A percentile compares a stretch with the other conserved stretches of the same genome.
phyloP scores from a whole-genome alignment of 2,113 vertebrate genomes.

The Coptodon bakossiorum region DNA sequence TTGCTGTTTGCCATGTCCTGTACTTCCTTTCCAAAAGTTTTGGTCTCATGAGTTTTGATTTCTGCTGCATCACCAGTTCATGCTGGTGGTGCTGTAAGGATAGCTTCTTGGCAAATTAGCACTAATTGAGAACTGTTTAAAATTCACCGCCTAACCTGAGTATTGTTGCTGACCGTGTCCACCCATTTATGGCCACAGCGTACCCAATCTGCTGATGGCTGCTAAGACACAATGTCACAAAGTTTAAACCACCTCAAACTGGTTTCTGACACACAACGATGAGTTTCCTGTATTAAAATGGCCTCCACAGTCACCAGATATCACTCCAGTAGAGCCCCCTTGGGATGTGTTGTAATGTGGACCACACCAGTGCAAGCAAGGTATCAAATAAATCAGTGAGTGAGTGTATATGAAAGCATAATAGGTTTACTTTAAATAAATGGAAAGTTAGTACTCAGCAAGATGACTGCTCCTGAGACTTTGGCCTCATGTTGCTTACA shows the following conservation, averaged over 20 bases:
- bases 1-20: background rate
- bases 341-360: too few species aligned
- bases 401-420: background rate
- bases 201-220: background rate
- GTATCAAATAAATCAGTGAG: too few species aligned
- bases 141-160: background rate
- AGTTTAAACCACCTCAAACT: background rate
- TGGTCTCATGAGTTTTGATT: background rate
- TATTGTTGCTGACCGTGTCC: background rate
- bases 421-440: background rate
- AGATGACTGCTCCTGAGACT: background rate
- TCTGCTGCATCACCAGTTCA: background rate
- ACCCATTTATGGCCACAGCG: background rate
- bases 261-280: background rate
- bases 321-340: too few species aligned
- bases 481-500: background rate
- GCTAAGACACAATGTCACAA: background rate
- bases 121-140: background rate
- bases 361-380: too few species aligned
- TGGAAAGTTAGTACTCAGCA: background rate
- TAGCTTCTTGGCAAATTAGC: background rate
- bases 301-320: too few species aligned
- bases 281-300: too few species aligned
- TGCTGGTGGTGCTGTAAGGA: background rate
- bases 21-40: background rate